Evolutionary conservation across 2,113 vertebrate genomes (phyloP), one percentile per base, ranked within the genome.

Genomic region (Psilopogon haemacephalus): DNA sequence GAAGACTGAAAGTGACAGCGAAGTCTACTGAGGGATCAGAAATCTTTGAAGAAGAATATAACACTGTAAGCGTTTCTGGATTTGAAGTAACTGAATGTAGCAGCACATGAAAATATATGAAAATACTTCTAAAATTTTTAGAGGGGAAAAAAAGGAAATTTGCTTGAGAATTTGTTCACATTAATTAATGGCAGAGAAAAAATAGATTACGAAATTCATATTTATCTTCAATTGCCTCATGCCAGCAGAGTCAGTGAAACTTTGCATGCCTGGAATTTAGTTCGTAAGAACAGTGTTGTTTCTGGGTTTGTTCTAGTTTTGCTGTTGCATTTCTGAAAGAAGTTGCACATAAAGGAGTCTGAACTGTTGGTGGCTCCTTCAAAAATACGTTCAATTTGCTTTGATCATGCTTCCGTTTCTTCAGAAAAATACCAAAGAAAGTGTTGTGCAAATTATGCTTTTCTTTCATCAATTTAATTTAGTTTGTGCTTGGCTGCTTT

Each of bases 1-100:
- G 99, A 75, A 98, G 96, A 95, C 95, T 99, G 93, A 99, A 98
- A 95, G 98, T 99, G 54, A 97, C 97, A 13, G 98, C 99, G 15
- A 98, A 98, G 88, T 99, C 98, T 71, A 99, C 98, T 23, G 98
- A 98, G 40, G 98, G 95, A 11, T 60, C 96, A 3, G 98, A 98
- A 82, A 40, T 97, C 35, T 75, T 98, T 13, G 98, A 99, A 97
- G 99, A 91, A 21, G 97, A 98, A 60, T 99, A 98, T 87, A 99
- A 99, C 94, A 99, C 99, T 19, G 99, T 99, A 97, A 94, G 98
- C 80, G 27, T 60, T 71, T 69, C 59, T 78, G 27, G 17, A 50
- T 67, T 80, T 67, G 21, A 75, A 77, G 42, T 68, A 44, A 76
- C 30, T 50, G 14, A 27, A 16, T n/a, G 17, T 12, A 30, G 12